Percentiles rank a stretch among this genome's conserved stretches.
These are phyloP conservation scores for Scomber japonicus DNA, from an alignment of 2,113 vertebrate species.

Conservation along the genomic window DNA sequence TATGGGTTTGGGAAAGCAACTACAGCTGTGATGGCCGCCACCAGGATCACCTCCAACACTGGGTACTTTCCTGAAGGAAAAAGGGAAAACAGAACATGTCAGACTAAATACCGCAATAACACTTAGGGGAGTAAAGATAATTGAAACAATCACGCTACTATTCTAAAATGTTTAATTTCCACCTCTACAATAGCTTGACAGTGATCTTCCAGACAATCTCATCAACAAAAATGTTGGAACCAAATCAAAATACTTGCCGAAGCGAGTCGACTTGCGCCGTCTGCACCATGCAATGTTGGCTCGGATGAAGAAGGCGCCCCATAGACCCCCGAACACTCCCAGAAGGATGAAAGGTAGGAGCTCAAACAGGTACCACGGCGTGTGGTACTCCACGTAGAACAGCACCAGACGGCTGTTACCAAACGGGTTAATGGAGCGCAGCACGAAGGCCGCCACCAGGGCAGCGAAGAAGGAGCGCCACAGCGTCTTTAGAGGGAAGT, in stretches of 20 bases:
- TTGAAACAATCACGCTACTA: too few relatives aligned
- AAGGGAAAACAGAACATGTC: slow-evolving; percentile 47
- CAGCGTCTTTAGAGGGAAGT: slow-evolving; percentile 98
- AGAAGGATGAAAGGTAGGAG: slow-evolving; percentile 97
- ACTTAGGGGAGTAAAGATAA: too few relatives aligned
- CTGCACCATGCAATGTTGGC: slow-evolving; percentile 98
- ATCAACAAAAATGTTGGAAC: too few relatives aligned
- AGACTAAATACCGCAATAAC: background rate
- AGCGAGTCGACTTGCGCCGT: slow-evolving; percentile 95
- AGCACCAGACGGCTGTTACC: slow-evolving; percentile 98
- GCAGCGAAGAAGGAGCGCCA: slow-evolving; percentile 99
- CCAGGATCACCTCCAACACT: slow-evolving; percentile 95
- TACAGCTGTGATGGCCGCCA: slow-evolving; percentile 95
- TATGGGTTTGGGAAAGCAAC: slow-evolving; percentile 97
- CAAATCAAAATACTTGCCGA: slow-evolving; percentile 86
- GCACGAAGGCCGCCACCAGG: slow-evolving; percentile 96
- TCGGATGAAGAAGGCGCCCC: slow-evolving; percentile 98
- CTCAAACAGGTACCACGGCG: slow-evolving; percentile 99
- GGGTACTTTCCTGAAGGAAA: slow-evolving; percentile 92
- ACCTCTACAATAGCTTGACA: too few relatives aligned
- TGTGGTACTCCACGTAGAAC: slow-evolving; percentile 99
- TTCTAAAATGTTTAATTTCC: too few relatives aligned
- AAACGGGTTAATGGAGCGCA: slow-evolving; percentile 98
- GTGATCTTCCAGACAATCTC: background rate
- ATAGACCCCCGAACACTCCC: slow-evolving; percentile 97